Percentiles rank a stretch among this genome's conserved stretches.
These are phyloP conservation scores for Drosophila busckii DNA, from an alignment of 1,140 invertebrate genomes.

Conservation along the genomic window DNA sequence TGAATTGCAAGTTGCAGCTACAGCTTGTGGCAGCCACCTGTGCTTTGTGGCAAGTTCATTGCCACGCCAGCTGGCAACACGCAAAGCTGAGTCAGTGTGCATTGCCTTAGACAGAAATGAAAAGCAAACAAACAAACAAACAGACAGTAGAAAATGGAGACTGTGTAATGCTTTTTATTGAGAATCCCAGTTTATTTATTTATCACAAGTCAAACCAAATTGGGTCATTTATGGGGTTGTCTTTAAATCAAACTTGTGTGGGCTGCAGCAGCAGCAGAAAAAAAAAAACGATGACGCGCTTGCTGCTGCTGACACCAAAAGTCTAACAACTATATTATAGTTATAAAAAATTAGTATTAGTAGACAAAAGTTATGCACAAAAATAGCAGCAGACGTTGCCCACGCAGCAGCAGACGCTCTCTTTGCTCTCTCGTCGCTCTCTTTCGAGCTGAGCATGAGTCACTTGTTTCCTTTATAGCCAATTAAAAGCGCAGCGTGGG, in stretches of 20 bases:
- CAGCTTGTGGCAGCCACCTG: too few species aligned
- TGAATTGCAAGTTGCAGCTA: too few species aligned
- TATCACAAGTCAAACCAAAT: conserved; percentile 69
- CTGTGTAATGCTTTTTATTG: too few species aligned
- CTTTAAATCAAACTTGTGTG: conserved; percentile 28
- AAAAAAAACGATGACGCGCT: conserved; percentile 63
- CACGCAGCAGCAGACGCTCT: conserved; percentile 5
- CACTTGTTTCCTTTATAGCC: too few species aligned
- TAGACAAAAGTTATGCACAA: conserved; percentile 26
- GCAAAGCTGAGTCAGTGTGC: conserved; percentile 19
- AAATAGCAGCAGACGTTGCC: conserved; percentile 48
- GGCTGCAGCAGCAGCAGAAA: conserved; percentile 29
- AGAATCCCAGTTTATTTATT: too few species aligned
- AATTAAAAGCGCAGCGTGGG: too few species aligned
- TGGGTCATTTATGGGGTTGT: conserved; percentile 70
- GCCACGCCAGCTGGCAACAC: conserved; percentile 6
- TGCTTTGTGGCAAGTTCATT: conserved; percentile 28
- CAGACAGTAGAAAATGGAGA: too few species aligned
- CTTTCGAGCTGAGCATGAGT: too few species aligned
- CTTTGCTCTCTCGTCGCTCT: background rate
- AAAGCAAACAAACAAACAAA: conserved; percentile 7
- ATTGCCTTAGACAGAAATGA: conserved; percentile 5
- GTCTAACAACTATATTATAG: conserved; percentile 50
- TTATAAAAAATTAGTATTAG: conserved; percentile 29
- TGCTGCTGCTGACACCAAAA: conserved; percentile 25